Percentiles rank a stretch among this genome's conserved stretches.
Evolutionary conservation across 2,888 invertebrate species (phyloP).

Genomic region (Eurytoma adleriae): DNA sequence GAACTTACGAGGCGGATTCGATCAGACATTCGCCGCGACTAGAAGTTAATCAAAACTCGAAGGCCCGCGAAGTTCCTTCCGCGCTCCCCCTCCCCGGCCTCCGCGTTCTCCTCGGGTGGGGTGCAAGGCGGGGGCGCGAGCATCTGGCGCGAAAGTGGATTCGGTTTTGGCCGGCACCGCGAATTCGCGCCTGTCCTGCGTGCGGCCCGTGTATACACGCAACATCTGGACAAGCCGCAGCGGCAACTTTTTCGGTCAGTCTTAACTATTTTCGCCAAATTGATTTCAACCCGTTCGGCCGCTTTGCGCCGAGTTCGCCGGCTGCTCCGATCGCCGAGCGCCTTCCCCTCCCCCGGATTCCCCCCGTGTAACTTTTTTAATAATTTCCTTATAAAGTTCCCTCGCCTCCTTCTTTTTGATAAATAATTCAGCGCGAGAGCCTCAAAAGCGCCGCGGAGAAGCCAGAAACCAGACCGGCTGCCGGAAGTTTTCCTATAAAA

Average conservation of each 20-base stretch:
- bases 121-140: slow-evolving; percentile 31
- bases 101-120: slow-evolving; percentile 16
- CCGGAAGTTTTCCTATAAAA: slow-evolving; percentile 53
- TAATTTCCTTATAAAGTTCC: slow-evolving; percentile 55
- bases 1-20: slow-evolving; percentile 62
- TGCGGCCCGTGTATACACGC: not conserved
- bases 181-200: not conserved
- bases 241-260: slow-evolving; percentile 51
- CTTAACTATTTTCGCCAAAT: slow-evolving; percentile 48
- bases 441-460: slow-evolving; percentile 35
- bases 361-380: slow-evolving; percentile 51
- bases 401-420: slow-evolving; percentile 50
- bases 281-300: slow-evolving; percentile 38
- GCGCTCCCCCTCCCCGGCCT: too few species aligned
- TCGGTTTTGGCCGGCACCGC: slow-evolving; percentile 41
- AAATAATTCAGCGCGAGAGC: slow-evolving; percentile 52
- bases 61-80: slow-evolving; percentile 33
- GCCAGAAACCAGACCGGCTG: not conserved
- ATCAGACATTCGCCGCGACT: slow-evolving; percentile 67
- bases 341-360: not conserved
- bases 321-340: not conserved
- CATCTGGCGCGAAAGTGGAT: slow-evolving; percentile 62
- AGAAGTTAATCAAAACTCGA: slow-evolving; percentile 71
- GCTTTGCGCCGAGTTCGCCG: slow-evolving; percentile 20
- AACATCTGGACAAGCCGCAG: slow-evolving; percentile 38